Evolutionary conservation across 2,113 vertebrate genomes (phyloP), one percentile per base, ranked within the genome.

Genomic region (Eptatretus burgeri): DNA sequence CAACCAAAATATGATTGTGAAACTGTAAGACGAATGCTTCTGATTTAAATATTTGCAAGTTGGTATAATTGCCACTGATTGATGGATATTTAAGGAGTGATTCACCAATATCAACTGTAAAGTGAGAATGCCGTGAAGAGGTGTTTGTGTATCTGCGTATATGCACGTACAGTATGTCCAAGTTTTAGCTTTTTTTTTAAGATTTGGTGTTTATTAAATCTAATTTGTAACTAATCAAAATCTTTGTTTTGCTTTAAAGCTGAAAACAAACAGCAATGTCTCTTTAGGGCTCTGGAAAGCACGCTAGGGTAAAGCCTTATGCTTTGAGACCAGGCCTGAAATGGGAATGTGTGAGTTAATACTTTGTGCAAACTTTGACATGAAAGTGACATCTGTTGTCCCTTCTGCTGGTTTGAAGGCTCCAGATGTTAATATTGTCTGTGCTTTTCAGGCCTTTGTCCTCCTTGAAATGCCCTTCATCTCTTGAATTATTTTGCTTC

Each of bases 381-480:
- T 60, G 20, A 60, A 60, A 20, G 56, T 11, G n/a, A 20, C 56
- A 60, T 60, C 56, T 60, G 56, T 12, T 60, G n/a, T 20, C 56
- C 56, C 56, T n/a, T 60, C 56, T 60, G 56, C 56, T 60, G n/a
- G 56, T n/a, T 20, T 60, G n/a, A 60, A 20, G n/a, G n/a, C 56
- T 60, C 56, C 56, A 60, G 56, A 60, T 60, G 56, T 60, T 60
- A 60, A 60, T 60, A 60, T 60, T 60, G n/a, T 60, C 20, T 20
- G n/a, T 60, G n/a, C 56, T 20, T 60, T 60, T 60, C 56, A 60
- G 56, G 56, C 56, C 56, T 60, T 60, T 20, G n/a, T 60, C n/a
- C 56, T n/a, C 13, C 10, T 20, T 60, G 56, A 60, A 60, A 17
- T 17, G 56, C 20, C 56, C 56, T 60, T 60, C n/a, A 60, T 17